Evolutionary conservation across 2,797 vertebrate species (phyloP), one percentile per base, ranked within the genome.

Genomic region (Oreortyx pictus): DNA sequence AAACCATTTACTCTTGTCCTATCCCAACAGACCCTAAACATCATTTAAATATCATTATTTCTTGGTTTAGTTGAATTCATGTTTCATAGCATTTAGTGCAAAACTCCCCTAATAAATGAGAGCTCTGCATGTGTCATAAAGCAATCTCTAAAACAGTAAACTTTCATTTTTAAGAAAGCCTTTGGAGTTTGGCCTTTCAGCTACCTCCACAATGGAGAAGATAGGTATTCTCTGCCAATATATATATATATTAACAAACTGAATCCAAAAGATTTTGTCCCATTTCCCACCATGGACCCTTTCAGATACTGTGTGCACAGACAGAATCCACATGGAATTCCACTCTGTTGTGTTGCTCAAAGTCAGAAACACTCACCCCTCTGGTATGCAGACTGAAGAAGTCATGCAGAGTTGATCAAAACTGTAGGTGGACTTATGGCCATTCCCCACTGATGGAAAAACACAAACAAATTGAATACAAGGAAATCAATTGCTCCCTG

Each of bases 381-480:
- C 46, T 65, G 75, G 72, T 82, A 93, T 87, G 90, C 75, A 89
- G 72, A 52, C 83, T 80, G 70, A 93, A 94, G 89, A 93, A 87
- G 56, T 75, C 88, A 67, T 35, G 61, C 49, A 61, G 78, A 39
- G 61, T 5, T 16, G 11, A 78, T 75, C 75, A 86, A 86, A 94
- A 76, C 61, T 91, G 71, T 81, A 93, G 88, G 88, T 85, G 84
- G 88, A 94, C 77, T 90, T 89, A 87, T 1, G n/a, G 33, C 15
- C 49, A 61, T 94, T 90, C 44, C 88, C 86, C 61, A 92, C 73
- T 84, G 92, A 88, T 33, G 74, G 49, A 86, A 92, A 95, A 92
- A 93, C 46, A 94, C 70, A 93, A 93, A 92, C 92, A 90, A 93
- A 95, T 94, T 88, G 37, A 90, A 91, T 78, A 52, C 59, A 91